phyloP scores from a whole-genome alignment of 2,113 vertebrate genomes.

The Scopus umbretta region DNA sequence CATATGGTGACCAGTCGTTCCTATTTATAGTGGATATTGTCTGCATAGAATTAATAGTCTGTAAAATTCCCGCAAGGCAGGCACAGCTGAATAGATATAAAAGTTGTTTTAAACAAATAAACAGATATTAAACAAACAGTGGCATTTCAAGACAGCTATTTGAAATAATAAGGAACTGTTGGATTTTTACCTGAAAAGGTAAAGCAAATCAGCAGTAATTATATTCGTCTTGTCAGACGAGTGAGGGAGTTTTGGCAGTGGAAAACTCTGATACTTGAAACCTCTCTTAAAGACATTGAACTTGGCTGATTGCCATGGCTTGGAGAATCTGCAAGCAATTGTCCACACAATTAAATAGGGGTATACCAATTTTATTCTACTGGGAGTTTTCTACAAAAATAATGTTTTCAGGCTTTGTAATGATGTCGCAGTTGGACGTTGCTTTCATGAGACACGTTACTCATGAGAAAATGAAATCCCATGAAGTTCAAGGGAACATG shows the following conservation, averaged over 20 bases:
- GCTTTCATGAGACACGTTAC: conserved; percentile 6
- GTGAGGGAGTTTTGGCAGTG: neutral
- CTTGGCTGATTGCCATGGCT: neutral
- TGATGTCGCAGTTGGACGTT: neutral
- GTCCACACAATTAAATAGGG: conserved; percentile 8
- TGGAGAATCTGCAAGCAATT: conserved; percentile 6
- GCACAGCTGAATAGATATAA: neutral
- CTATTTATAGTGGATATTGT: neutral
- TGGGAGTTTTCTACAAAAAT: neutral
- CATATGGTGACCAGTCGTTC: neutral
- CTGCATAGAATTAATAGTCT: neutral
- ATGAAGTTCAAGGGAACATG: neutral
- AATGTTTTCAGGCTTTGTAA: conserved; percentile 9
- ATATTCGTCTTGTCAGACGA: neutral
- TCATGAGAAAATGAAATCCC: conserved; percentile 26
- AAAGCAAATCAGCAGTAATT: neutral
- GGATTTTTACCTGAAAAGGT: neutral
- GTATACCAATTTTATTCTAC: neutral
- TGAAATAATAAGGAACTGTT: neutral
- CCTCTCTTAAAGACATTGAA: neutral
- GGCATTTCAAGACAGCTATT: neutral
- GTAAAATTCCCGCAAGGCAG: neutral
- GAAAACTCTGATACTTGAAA: neutral
- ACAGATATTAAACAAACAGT: neutral
- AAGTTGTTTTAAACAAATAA: neutral